phyloP scores from a whole-genome alignment of 2,797 vertebrate species.

The Tenualosa thibaudeaui region DNA sequence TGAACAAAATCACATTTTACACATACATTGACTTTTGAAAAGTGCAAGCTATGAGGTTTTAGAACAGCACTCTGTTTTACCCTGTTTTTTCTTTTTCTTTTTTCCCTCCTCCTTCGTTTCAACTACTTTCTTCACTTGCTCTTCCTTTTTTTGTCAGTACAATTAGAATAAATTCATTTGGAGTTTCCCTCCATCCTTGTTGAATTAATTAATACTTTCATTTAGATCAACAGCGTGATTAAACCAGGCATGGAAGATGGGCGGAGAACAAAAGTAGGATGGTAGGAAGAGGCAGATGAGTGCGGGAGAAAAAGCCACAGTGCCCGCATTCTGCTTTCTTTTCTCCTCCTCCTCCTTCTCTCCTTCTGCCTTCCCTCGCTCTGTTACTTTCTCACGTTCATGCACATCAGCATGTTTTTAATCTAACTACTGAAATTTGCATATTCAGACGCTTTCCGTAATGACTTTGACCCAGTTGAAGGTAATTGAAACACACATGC shows the following conservation, averaged over 20 bases:
- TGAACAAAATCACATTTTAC: constrained; percentile 3
- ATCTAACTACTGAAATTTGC: constrained; percentile 36
- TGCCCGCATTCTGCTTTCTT: not conserved
- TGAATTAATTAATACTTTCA: constrained; percentile 48
- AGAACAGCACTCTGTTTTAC: not conserved
- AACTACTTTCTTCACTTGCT: not conserved
- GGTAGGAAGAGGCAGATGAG: constrained; percentile 7
- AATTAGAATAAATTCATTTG: constrained; percentile 20
- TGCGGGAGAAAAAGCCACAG: constrained; percentile 15
- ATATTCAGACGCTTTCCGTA: constrained; percentile 48
- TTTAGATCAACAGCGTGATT: constrained; percentile 41
- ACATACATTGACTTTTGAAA: not conserved
- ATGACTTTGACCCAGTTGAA: constrained; percentile 68
- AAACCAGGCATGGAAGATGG: constrained; percentile 22
- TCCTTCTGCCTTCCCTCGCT: not conserved
- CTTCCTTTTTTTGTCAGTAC: not conserved
- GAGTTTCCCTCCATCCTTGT: constrained; percentile 9
- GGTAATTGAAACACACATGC: constrained; percentile 56
- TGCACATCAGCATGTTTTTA: constrained; percentile 40
- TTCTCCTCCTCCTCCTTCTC: not conserved
- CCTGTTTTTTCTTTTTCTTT: not conserved
- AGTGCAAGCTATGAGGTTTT: not conserved
- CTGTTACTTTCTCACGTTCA: not conserved
- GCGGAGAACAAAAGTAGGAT: constrained; percentile 37
- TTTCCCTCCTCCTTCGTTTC: not conserved